Evolutionary conservation across 2,888 invertebrate genomes (phyloP), one percentile per base, ranked within the genome.

Genomic region (Apodemia mormo): DNA sequence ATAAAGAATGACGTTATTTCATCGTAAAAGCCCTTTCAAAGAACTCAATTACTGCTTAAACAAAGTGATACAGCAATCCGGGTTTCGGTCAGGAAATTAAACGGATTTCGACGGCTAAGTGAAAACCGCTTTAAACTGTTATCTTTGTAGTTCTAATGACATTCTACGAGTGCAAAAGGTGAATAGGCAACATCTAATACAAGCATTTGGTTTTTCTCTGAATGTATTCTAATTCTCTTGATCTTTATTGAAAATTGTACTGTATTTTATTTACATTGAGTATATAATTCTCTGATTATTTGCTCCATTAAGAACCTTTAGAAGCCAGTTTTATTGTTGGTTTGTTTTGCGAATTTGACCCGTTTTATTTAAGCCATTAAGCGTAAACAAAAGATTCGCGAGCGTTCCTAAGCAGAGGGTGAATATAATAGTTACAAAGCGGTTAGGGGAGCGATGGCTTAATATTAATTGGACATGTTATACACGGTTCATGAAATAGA

Each of bases 351-450:
- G 88, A 89, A 91, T 90, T 90, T 87, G 89, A 86, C 88, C 90
- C 89, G 88, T 92, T 92, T 91, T 90, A 89, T 91, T 91, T 90
- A 88, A 90, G 89, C 88, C 90, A 91, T 92, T 92, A 91, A 86
- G 85, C 89, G 89, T 88, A 89, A 89, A 90, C 90, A 92, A 92
- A 91, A 91, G 91, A 89, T 85, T 88, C 83, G 85, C 83, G 81
- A 85, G 82, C 83, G 85, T 84, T 83, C 79, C 88, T 87, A 85
- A 88, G 83, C 86, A 85, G 82, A 85, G 87, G 85, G 86, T 80
- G 85, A 84, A 82, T 85, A 86, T 88, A 86, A 89, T 90, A 89
- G 89, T 89, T 87, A 89, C 86, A 85, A 85, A 86, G 86, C 84
- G 85, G 85, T 64, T 64, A 65, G 65, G 82, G 84, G 84, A 81